phyloP scores from a whole-genome alignment of 1,140 invertebrate genomes.

The Diachasma alloeum region DNA sequence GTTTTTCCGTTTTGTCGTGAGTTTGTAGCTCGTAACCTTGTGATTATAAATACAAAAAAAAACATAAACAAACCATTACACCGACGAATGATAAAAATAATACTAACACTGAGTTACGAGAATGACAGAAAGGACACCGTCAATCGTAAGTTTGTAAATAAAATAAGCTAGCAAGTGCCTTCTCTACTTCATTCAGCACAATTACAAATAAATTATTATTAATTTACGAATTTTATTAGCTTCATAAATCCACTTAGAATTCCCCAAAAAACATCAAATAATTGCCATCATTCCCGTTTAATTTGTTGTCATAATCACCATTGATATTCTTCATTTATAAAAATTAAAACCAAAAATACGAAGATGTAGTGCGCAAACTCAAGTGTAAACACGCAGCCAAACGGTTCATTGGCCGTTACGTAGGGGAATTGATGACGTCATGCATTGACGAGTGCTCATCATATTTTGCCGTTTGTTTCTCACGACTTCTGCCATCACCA shows the following conservation, averaged over 20 bases:
- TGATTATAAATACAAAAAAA: background rate
- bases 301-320: background rate
- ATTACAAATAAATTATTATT: background rate
- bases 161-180: background rate
- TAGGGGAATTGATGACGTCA: background rate
- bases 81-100: background rate
- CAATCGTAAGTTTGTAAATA: background rate
- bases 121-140: background rate
- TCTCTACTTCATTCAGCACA: background rate
- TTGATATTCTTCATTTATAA: background rate
- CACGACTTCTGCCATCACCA: slow-evolving; percentile 38
- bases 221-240: background rate
- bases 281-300: background rate
- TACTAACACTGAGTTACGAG: background rate
- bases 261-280: background rate
- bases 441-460: background rate
- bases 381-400: background rate
- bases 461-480: slow-evolving; percentile 22
- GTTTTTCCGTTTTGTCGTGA: slow-evolving; percentile 2
- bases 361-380: background rate
- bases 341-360: background rate
- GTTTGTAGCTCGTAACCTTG: background rate
- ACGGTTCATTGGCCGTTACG: slow-evolving; percentile 10
- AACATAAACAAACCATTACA: background rate
- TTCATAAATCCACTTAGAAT: background rate